Base-by-base conservation (phyloP, 2,113 vertebrate species). In the Uropsilus gracilis region DNA sequence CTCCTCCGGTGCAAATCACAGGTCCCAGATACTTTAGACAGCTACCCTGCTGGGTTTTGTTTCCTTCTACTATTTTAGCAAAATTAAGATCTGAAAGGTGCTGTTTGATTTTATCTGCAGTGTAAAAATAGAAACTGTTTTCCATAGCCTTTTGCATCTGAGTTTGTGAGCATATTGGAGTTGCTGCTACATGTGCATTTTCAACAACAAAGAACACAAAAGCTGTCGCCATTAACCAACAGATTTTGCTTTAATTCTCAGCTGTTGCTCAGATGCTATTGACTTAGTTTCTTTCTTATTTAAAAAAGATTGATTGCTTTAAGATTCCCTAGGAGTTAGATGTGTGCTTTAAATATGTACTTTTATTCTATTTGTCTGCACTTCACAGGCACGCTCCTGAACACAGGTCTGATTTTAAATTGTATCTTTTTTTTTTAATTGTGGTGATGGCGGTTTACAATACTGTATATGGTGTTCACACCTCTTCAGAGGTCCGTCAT, bases 181-280 rank as follows among this genome's bases (percentile, higher is more conserved):
- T 96, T 88, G 94, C 96, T 98, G 95, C 97, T 97, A 91, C 89
- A 8, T 46, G 91, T 96, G 90, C 93, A 93, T 81, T 97, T 8
- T 96, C 98, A 98, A 95, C 98, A 98, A 97, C 98, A 97, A 97
- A 98, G 98, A 98, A 98, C 97, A 98, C 97, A 97, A 98, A 98
- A 98, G 97, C 98, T 98, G 97, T 97, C 98, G 96, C 94, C 98
- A 96, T 98, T 97, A 98, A 97, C 97, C 98, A 98, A 97, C 98
- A 98, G 98, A 98, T 98, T 98, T 98, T 96, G 69, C 97, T 98
- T 98, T 96, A 94, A 97, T 96, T 97, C 97, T 98, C 98, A 97
- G 98, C 98, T 98, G 98, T 97, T 98, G 97, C 97, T 98, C 98
- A 98, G 97, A 98, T 97, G 97, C 97, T 98, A 97, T 98, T 98